Evolutionary conservation across 1,140 invertebrate genomes (phyloP), one percentile per base, ranked within the genome.

Genomic region (Holcopasites calliopsidis): DNA sequence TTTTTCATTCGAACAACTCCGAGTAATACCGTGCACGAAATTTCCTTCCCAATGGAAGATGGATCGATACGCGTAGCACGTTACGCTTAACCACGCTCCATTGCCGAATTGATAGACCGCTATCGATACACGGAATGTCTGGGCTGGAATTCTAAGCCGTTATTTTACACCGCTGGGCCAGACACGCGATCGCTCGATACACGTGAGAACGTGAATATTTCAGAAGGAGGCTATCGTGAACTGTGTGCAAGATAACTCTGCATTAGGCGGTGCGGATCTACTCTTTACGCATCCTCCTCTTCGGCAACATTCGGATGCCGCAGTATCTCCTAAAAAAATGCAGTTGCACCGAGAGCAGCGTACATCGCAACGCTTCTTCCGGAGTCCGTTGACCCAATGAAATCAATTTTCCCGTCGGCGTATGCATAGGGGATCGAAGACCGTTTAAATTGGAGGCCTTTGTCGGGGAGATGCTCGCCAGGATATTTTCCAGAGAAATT

Each of bases 141-240:
- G n/a, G 58, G 31, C 7, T 55, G 33, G 38, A 73, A 73, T 73
- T 73, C 71, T 55, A 55, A 23, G 49, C 61, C 40, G 60, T 73
- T 54, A 57, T 74, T 74, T 73, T 54, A 52, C 49, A 16, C 47
- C 70, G 38, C 58, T n/a, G 49, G 61, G 57, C 26, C 26, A 35
- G 57, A 31, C 26, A 40, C 6, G 33, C 1, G 23, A 31, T 10
- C 47, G 28, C 18, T 50, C 33, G 28, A 38, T 40, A 33, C 50
- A 57, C 50, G 50, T 55, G 50, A 74, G 31, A n/a, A 57, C 50
- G 10, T 44, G 61, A 66, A 74, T 55, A 66, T 38, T 54, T 64
- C 33, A 54, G 28, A 35, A 23, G 70, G 3, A 21, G n/a, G 4
- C 23, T 16, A 3, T 52, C 23, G 31, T 42, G 49, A 47, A 47